A percentile compares a stretch with the other conserved stretches of the same genome.
Evolutionary conservation across 2,888 invertebrate genomes (phyloP).

Genomic region (Orthosia gothica): DNA sequence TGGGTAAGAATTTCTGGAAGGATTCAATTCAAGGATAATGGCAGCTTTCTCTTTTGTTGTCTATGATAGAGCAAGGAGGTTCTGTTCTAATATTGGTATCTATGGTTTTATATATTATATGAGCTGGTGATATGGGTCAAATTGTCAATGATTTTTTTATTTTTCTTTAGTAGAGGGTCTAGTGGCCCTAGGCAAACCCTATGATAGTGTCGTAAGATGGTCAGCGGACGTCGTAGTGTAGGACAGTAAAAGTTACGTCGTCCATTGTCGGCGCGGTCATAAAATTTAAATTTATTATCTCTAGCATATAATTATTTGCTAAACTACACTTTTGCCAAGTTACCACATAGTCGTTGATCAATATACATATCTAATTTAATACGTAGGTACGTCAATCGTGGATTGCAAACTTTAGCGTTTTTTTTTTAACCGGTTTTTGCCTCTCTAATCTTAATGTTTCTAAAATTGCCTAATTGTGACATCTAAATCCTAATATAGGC

Average conservation of each 20-base stretch:
- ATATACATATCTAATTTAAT: conserved; percentile 55
- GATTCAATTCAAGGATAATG: conserved; percentile 43
- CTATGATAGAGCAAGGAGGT: background rate
- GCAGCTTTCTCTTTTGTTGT: conserved; percentile 35
- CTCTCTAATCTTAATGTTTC: conserved; percentile 43
- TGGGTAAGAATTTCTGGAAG: conserved; percentile 37
- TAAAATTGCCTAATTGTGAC: conserved; percentile 46
- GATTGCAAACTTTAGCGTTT: conserved; percentile 57
- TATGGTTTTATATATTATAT: background rate
- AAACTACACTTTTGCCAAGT: conserved; percentile 61
- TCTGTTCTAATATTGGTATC: background rate
- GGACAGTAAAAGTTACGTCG: conserved; percentile 64
- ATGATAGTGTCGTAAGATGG: conserved; percentile 49
- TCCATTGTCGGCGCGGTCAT: conserved; percentile 54
- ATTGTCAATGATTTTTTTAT: background rate
- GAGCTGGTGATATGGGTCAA: no score
- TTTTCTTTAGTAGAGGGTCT: background rate
- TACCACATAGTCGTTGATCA: conserved; percentile 54
- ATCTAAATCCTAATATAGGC: conserved; percentile 22
- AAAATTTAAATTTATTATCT: conserved; percentile 66
- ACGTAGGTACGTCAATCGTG: conserved; percentile 30
- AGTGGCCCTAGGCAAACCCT: conserved; percentile 37
- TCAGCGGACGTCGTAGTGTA: conserved; percentile 31
- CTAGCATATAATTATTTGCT: conserved; percentile 63
- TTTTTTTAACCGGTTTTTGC: conserved; percentile 39